phyloP scores from a whole-genome alignment of 2,113 vertebrate genomes.

The Zosterops japonicus region DNA sequence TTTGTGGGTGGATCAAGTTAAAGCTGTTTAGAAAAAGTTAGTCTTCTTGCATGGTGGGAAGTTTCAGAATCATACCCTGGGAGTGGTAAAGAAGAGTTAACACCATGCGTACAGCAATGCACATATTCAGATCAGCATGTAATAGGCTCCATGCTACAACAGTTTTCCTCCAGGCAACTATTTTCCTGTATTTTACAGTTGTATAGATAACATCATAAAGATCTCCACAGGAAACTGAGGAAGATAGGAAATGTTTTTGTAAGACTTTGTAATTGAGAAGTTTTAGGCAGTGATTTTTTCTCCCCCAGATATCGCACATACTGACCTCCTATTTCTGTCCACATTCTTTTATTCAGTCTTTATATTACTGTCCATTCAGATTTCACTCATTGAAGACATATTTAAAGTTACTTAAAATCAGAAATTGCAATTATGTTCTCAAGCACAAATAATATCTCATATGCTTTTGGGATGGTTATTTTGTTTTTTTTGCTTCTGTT shows the following conservation, averaged over 20 bases:
- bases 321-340: not conserved
- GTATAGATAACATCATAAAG: slow-evolving; percentile 26
- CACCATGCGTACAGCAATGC: not conserved
- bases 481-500: not conserved
- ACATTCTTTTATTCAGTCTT: not conserved
- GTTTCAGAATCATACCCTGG: not conserved
- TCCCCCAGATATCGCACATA: not conserved
- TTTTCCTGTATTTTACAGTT: slow-evolving; percentile 32
- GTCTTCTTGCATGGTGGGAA: not conserved
- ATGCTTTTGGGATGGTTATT: not conserved
- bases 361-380: not conserved
- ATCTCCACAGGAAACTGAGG: slow-evolving; percentile 38
- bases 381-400: not conserved
- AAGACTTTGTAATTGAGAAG: not conserved
- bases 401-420: not conserved
- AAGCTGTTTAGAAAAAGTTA: not conserved
- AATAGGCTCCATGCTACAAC: not conserved
- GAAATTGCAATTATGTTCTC: not conserved
- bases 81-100: slow-evolving; percentile 1
- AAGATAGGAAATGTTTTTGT: slow-evolving; percentile 36
- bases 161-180: slow-evolving; percentile 29
- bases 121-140: not conserved
- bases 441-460: not conserved
- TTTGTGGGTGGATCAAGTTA: not conserved
- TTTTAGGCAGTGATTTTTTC: not conserved